Evolutionary conservation across 1,140 invertebrate genomes (phyloP).

Genomic region (Pemphigus obesinymphae): DNA sequence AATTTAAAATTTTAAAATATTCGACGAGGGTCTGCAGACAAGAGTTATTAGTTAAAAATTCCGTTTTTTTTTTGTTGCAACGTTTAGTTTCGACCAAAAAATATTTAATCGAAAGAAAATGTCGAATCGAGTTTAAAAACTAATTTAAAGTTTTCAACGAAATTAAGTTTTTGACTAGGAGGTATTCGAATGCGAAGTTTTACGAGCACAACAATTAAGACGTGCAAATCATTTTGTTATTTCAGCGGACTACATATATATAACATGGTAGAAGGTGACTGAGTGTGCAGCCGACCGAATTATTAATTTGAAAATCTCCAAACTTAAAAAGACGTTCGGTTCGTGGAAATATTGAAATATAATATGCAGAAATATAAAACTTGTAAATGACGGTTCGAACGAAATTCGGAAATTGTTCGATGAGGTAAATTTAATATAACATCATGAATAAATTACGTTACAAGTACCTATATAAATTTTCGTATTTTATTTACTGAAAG

Average conservation of each 20-base stretch:
- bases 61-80: background rate
- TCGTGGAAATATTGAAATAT: no score
- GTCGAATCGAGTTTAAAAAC: constrained; percentile 12
- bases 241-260: background rate
- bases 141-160: constrained; percentile 10
- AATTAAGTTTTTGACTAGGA: background rate
- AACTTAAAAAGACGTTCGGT: background rate
- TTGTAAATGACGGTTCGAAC: no score
- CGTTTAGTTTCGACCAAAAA: background rate
- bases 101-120: background rate
- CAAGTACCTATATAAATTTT: no score
- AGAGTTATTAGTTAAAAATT: background rate
- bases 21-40: background rate
- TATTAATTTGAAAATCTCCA: background rate
- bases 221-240: background rate
- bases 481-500: no score
- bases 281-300: background rate
- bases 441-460: no score
- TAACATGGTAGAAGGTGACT: background rate
- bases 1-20: background rate
- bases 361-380: no score
- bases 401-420: no score
- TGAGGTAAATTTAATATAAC: no score
- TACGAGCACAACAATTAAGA: background rate
- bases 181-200: background rate